phyloP scores from a whole-genome alignment of 2,888 invertebrate species.

The Torymus aiolomorphi region DNA sequence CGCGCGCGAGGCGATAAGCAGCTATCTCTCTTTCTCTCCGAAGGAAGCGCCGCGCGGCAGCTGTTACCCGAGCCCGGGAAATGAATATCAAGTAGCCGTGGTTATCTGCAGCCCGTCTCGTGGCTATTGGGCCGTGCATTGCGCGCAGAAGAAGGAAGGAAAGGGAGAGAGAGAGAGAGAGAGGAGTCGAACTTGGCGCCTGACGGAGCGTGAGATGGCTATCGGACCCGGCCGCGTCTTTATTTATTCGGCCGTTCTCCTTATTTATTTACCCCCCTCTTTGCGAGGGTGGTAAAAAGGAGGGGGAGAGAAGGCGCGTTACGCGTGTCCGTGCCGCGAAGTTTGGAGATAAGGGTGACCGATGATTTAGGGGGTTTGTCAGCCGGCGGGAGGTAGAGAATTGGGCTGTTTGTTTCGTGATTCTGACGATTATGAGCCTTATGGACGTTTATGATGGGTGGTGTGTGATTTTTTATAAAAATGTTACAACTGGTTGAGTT shows the following conservation, averaged over 20 bases:
- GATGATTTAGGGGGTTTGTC: constrained; percentile 25
- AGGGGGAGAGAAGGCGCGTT: no score
- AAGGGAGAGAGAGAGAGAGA: background rate
- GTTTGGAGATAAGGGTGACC: constrained; percentile 1
- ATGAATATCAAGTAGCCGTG: constrained; percentile 50
- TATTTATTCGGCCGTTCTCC: constrained; percentile 45
- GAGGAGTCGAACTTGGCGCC: constrained; percentile 30
- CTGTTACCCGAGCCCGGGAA: constrained; percentile 35
- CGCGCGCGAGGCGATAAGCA: constrained; percentile 24
- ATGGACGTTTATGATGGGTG: no score
- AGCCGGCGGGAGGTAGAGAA: no score
- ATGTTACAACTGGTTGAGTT: no score
- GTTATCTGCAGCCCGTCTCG: constrained; percentile 31
- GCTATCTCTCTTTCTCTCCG: constrained; percentile 21
- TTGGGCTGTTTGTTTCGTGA: no score
- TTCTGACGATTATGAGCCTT: no score
- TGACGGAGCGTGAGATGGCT: constrained; percentile 44
- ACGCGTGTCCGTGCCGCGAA: no score
- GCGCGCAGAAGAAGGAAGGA: constrained; percentile 10
- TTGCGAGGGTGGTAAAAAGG: no score
- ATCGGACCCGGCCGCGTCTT: constrained; percentile 27
- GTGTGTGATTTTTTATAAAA: no score
- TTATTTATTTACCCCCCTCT: constrained; percentile 43
- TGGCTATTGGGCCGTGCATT: constrained; percentile 26
- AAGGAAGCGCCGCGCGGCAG: constrained; percentile 35